These are phyloP conservation scores for Hippocampus guttulatus DNA, from an alignment of 2,113 vertebrate genomes.

Conservation along the genomic window DNA sequence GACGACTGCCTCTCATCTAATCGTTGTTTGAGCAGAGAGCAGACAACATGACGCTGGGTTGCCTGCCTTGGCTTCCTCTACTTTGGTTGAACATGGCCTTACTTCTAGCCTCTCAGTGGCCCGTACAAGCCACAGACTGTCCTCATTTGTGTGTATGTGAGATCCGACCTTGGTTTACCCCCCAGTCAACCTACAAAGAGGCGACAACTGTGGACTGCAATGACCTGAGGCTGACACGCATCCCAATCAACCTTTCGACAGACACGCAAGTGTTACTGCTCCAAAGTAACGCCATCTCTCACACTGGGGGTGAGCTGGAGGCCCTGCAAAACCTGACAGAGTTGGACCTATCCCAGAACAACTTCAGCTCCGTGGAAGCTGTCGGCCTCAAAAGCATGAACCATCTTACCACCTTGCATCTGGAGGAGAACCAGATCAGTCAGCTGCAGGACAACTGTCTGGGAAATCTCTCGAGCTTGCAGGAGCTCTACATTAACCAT, in stretches of 20 bases:
- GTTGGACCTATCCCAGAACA: slow-evolving; percentile 95
- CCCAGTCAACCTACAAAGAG: slow-evolving; percentile 94
- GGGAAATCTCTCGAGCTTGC: slow-evolving; percentile 85
- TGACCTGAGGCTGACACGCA: slow-evolving; percentile 85
- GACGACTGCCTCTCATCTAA: slow-evolving; percentile 44
- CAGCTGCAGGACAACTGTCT: slow-evolving; percentile 89
- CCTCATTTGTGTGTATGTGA: slow-evolving; percentile 94
- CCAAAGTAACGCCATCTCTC: slow-evolving; percentile 92
- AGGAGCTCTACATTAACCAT: slow-evolving; percentile 97
- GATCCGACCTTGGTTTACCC: slow-evolving; percentile 96
- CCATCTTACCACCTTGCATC: slow-evolving; percentile 88
- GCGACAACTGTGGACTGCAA: slow-evolving; percentile 97
- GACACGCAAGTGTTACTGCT: slow-evolving; percentile 94
- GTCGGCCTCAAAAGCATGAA: slow-evolving; percentile 85
- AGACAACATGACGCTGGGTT: slow-evolving; percentile 71
- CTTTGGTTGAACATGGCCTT: slow-evolving; percentile 67
- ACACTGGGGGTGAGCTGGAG: slow-evolving; percentile 83
- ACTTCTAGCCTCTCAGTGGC: slow-evolving; percentile 65
- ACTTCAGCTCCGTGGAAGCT: slow-evolving; percentile 86
- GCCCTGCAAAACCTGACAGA: slow-evolving; percentile 90
- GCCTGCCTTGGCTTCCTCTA: slow-evolving; percentile 53
- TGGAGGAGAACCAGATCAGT: slow-evolving; percentile 94
- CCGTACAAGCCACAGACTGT: slow-evolving; percentile 75
- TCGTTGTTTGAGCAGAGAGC: slow-evolving; percentile 35
- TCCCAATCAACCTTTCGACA: slow-evolving; percentile 86